Conservation (phyloP, 1,140 invertebrate species). For the Episyrphus balteatus region DNA sequence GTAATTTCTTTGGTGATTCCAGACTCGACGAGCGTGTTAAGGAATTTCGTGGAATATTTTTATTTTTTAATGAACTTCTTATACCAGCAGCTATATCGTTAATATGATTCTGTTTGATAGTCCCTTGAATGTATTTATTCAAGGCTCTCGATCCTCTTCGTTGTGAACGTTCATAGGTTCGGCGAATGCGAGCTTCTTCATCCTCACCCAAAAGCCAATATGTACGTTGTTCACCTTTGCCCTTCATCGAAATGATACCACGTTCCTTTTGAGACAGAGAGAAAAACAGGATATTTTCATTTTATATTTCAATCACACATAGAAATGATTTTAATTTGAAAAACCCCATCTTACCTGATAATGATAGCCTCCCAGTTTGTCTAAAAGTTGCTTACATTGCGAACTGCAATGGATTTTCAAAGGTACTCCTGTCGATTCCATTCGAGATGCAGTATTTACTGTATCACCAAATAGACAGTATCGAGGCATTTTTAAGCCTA, state of each 20-base stretch:
- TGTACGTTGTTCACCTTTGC: slow-evolving; percentile 71
- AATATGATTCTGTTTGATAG: slow-evolving; percentile 19
- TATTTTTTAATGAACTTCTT: slow-evolving; percentile 54
- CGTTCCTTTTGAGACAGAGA: slow-evolving; percentile 50
- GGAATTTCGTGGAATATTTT: slow-evolving; percentile 24
- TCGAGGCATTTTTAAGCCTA: slow-evolving; percentile 90
- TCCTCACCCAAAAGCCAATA: slow-evolving; percentile 81
- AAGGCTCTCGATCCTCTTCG: slow-evolving; percentile 32
- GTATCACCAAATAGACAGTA: slow-evolving; percentile 93
- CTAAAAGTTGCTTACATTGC: slow-evolving; percentile 59
- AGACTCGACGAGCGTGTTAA: slow-evolving; percentile 54
- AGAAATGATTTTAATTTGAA: neutral
- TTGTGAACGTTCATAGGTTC: slow-evolving; percentile 42
- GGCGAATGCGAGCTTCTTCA: slow-evolving; percentile 38
- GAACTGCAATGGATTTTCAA: slow-evolving; percentile 77
- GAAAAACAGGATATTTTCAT: too few relatives aligned
- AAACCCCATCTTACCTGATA: slow-evolving; percentile 11
- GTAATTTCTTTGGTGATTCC: slow-evolving; percentile 66
- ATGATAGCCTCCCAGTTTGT: slow-evolving; percentile 67
- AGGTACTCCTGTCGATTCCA: slow-evolving; percentile 86
- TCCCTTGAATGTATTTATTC: slow-evolving; percentile 31
- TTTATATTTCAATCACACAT: neutral
- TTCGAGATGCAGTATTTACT: slow-evolving; percentile 84
- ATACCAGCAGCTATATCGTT: slow-evolving; percentile 14
- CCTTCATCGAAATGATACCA: slow-evolving; percentile 75